phyloP scores from a whole-genome alignment of 2,113 vertebrate genomes.

The Spizaetus ornatus region DNA sequence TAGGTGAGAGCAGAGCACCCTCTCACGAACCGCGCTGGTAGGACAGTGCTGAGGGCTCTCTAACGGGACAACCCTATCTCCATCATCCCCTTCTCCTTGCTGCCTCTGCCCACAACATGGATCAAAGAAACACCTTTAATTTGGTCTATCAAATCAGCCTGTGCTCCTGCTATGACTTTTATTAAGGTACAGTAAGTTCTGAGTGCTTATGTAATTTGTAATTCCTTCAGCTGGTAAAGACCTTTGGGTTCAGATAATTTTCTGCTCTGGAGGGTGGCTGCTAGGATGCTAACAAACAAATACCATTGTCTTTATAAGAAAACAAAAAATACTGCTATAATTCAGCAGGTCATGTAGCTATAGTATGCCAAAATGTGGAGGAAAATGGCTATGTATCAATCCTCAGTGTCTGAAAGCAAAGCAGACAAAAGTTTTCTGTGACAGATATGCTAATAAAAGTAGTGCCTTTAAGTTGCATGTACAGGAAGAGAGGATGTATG shows the following conservation, averaged over 20 bases:
- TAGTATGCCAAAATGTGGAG: neutral
- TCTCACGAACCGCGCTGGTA: neutral
- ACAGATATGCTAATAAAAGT: neutral
- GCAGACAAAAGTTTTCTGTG: neutral
- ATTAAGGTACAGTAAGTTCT: neutral
- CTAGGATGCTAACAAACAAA: neutral
- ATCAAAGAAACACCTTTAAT: neutral
- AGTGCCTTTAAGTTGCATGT: neutral
- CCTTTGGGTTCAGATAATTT: neutral
- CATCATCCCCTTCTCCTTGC: neutral
- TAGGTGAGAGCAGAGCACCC: neutral
- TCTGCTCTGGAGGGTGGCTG: neutral
- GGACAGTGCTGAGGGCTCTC: neutral
- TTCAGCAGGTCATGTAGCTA: neutral
- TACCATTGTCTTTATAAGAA: neutral
- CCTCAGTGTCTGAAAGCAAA: neutral
- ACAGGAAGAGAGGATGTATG: neutral
- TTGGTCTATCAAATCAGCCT: neutral
- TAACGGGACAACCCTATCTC: neutral
- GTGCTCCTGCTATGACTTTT: neutral
- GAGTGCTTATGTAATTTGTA: neutral
- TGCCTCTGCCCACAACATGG: neutral
- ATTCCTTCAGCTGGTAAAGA: neutral
- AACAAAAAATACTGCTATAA: neutral
- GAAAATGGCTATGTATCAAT: neutral